Base-by-base conservation (phyloP, 2,113 vertebrate species). In the Orcinus orca region DNA sequence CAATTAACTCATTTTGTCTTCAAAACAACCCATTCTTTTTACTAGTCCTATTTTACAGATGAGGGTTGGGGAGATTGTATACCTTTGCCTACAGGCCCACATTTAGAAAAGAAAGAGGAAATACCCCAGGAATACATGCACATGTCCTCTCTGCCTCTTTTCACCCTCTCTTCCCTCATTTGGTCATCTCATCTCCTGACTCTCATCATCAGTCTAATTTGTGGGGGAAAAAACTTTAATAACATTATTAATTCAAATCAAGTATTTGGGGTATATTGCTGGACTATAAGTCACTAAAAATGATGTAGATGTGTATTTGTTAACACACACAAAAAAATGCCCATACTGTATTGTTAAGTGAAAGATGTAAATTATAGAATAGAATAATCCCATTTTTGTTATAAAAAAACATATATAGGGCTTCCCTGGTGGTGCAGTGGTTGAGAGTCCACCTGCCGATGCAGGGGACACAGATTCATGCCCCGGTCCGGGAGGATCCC, bases 291-390 rank as follows among this genome's bases (percentile, higher is more conserved):
- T 67, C 60, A 62, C 73, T 53, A 50, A 31, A 94, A 94, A 36
- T 68, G 29, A 70, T 53, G 21, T 76, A 62, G 50, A n/a, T 91
- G 58, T 94, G 47, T 84, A 53, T 62, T 81, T 70, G 8, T 90
- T 71, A 25, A 36, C 25, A 89, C n/a, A 38, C n/a, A 38, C 36
- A 41, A 25, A 63, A 63, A 90, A 44, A 6, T 41, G 6, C 3
- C 21, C 23, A 15, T 85, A 58, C 26, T 80, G 1, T 71, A 63
- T 65, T 70, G n/a, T 50, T 60, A 70, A 26, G n/a, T 91, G 38
- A 74, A 93, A 94, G 8, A n/a, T 44, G 6, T 36, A 36, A 67
- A 8, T n/a, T 81, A 82, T 25, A 81, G 73, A 74, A 50, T 17
- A 86, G 55, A 87, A 87, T 60, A 29, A 76, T 50, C 9, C 26